A percentile compares a stretch with the other conserved stretches of the same genome.
Conservation (phyloP, 92 coral and sea anemone genomes). For the Paramuricea clavata region DNA sequence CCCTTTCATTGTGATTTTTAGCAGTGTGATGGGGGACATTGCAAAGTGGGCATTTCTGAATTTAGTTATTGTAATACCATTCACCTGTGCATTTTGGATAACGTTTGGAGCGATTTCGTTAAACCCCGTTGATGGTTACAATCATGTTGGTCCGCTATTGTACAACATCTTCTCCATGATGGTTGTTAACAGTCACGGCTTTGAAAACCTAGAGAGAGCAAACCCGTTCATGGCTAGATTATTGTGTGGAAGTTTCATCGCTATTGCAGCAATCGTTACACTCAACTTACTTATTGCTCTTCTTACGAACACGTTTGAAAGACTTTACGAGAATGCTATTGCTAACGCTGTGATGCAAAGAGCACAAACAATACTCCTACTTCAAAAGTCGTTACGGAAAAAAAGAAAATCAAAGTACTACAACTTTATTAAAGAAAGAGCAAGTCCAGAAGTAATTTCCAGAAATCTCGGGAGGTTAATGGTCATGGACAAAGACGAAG, state of each 20-base stretch:
- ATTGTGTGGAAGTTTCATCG: not conserved
- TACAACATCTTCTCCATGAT: conserved; percentile 60
- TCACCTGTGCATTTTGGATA: conserved; percentile 71
- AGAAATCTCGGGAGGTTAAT: not conserved
- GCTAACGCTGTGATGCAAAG: not conserved
- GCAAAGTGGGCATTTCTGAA: conserved; percentile 62
- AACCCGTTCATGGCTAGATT: conserved; percentile 62
- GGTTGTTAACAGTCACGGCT: conserved; percentile 60
- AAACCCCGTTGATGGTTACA: conserved; percentile 64
- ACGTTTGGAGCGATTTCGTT: conserved; percentile 53
- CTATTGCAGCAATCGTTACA: not conserved
- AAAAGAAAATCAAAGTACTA: too few relatives aligned
- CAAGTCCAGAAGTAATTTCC: not conserved
- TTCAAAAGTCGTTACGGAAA: not conserved
- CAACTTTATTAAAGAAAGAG: not conserved
- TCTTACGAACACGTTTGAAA: not conserved
- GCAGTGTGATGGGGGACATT: conserved; percentile 59
- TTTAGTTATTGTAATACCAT: conserved; percentile 64
- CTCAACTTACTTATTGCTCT: not conserved
- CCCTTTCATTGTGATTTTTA: conserved; percentile 21
- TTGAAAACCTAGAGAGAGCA: conserved; percentile 42
- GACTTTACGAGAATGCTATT: not conserved
- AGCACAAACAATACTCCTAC: not conserved
- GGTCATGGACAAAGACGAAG: not conserved
- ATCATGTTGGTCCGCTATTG: conserved; percentile 23